Evolutionary conservation across 2,888 invertebrate species (phyloP).

Genomic region (Euplagia quadripunctaria): DNA sequence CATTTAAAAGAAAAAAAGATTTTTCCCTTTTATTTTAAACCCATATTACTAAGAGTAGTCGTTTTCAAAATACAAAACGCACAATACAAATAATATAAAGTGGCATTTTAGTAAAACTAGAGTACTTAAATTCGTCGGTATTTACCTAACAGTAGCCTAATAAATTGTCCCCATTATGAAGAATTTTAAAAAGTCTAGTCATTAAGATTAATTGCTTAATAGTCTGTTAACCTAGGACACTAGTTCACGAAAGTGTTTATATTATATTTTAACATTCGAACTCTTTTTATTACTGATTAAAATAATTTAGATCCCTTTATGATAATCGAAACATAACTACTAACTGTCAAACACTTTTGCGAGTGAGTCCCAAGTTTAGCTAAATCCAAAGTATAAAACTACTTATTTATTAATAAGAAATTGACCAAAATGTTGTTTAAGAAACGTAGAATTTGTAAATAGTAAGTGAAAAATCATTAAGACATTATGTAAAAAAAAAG

Average conservation of each 20-base stretch:
- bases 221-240: conserved; percentile 50
- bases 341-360: conserved; percentile 58
- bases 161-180: conserved; percentile 62
- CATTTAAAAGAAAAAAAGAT: neutral
- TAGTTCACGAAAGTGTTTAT: conserved; percentile 54
- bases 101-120: conserved; percentile 51
- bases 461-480: conserved; percentile 68
- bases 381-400: conserved; percentile 58
- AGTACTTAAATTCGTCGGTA: conserved; percentile 49
- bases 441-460: conserved; percentile 74
- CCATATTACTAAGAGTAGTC: conserved; percentile 6
- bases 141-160: conserved; percentile 61
- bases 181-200: conserved; percentile 63
- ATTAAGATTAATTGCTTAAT: conserved; percentile 59
- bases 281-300: conserved; percentile 33
- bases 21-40: neutral
- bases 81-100: conserved; percentile 45
- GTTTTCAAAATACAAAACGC: conserved; percentile 46
- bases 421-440: conserved; percentile 85
- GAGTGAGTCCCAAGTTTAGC: conserved; percentile 59
- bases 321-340: conserved; percentile 32
- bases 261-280: conserved; percentile 41
- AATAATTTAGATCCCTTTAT: conserved; percentile 43
- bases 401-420: conserved; percentile 79
- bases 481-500: conserved; percentile 68